Evolutionary conservation across 2,113 vertebrate species (phyloP).

Genomic region (Todiramphus saurophagus): DNA sequence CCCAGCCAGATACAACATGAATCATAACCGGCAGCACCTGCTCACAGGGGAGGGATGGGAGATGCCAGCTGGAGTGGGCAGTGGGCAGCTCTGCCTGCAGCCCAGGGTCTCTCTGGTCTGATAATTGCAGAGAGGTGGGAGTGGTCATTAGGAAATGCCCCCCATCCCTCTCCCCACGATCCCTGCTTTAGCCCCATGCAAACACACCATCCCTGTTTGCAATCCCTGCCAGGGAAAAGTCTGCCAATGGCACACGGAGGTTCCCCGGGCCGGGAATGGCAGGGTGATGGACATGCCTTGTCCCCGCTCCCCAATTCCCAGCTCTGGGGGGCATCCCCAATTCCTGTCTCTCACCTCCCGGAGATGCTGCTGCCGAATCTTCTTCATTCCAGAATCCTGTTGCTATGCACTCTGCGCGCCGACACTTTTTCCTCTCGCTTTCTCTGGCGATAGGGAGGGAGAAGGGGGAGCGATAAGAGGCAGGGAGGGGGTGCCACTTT

Average conservation of each 20-base stretch:
- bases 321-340: not conserved
- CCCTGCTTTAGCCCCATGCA: not conserved
- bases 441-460: not conserved
- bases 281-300: not conserved
- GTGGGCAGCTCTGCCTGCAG: not conserved
- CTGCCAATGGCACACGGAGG: not conserved
- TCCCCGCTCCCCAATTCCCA: not conserved
- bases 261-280: not conserved
- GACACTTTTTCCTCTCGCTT: not conserved
- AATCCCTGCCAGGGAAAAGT: not conserved
- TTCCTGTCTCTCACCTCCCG: constrained; percentile 71
- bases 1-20: not conserved
- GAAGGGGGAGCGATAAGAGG: not conserved
- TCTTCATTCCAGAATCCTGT: constrained; percentile 74
- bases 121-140: not conserved
- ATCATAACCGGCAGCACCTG: not conserved
- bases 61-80: not conserved
- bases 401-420: constrained; percentile 38
- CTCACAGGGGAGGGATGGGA: not conserved
- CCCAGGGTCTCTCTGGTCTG: not conserved
- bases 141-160: not conserved
- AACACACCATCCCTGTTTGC: accelerated
- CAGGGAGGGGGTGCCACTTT: not conserved
- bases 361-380: constrained; percentile 73
- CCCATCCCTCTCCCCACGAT: not conserved